These are phyloP conservation scores for Gonioctena quinquepunctata DNA, from an alignment of 1,140 invertebrate species.

Conservation along the genomic window DNA sequence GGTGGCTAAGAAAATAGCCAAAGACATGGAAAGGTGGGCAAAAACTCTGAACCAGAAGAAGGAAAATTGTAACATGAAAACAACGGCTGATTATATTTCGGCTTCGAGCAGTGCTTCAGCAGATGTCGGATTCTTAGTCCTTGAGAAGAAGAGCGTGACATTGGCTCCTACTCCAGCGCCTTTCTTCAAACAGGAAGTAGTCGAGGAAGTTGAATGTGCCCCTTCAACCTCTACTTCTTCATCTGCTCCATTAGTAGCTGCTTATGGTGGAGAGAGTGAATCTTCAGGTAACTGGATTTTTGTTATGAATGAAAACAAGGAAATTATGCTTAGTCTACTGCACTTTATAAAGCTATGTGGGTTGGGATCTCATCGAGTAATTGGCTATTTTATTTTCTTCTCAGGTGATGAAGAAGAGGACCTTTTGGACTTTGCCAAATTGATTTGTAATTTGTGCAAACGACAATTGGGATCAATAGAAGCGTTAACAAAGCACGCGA, in stretches of 20 bases:
- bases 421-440: conserved; percentile 54
- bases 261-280: conserved; percentile 74
- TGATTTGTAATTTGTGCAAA: conserved; percentile 95
- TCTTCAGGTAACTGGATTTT: conserved; percentile 57
- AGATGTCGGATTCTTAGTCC: conserved; percentile 87
- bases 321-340: too few species aligned
- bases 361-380: background rate
- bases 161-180: conserved; percentile 10
- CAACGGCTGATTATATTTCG: conserved; percentile 32
- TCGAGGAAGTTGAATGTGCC: conserved; percentile 3
- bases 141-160: conserved; percentile 66
- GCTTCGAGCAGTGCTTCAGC: conserved; percentile 66
- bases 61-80: conserved; percentile 63
- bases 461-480: conserved; percentile 90
- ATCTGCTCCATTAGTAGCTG: conserved; percentile 67
- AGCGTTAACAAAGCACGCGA: conserved; percentile 86
- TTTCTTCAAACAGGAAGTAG: conserved; percentile 29
- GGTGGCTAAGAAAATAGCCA: conserved; percentile 97
- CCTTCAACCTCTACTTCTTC: conserved; percentile 23
- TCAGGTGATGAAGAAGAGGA: conserved; percentile 60
- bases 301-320: too few species aligned
- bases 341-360: too few species aligned
- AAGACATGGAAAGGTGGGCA: conserved; percentile 84
- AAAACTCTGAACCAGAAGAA: conserved; percentile 97
- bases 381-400: background rate